phyloP scores from a whole-genome alignment of 2,113 vertebrate species.

The Sphaerodactylus townsendi region DNA sequence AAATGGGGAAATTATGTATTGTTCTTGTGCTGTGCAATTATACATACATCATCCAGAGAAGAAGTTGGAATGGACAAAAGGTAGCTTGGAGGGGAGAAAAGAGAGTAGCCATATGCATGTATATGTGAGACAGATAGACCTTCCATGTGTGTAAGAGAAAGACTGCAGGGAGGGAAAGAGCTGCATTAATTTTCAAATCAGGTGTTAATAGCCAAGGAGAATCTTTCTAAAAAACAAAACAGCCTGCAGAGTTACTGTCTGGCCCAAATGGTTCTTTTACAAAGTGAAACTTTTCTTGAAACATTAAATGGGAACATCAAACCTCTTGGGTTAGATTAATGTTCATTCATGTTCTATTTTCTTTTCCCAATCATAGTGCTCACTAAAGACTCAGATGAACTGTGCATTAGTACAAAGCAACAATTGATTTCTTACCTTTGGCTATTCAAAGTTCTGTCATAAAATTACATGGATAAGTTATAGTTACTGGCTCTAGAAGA shows the following conservation, averaged over 20 bases:
- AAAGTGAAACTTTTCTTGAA: not conserved
- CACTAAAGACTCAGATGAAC: not conserved
- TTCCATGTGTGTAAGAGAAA: not conserved
- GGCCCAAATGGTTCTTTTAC: not conserved
- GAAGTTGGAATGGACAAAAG: not conserved
- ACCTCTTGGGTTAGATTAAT: not conserved
- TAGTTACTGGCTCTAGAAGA: not conserved
- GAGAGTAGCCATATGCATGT: too few relatives aligned
- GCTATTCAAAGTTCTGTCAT: not conserved
- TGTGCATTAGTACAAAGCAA: not conserved
- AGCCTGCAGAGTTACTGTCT: not conserved
- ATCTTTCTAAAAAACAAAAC: not conserved
- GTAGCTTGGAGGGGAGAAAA: too few relatives aligned
- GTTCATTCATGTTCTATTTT: not conserved
- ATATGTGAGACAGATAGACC: not conserved
- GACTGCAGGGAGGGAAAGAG: not conserved
- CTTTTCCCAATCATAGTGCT: not conserved
- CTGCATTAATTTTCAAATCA: not conserved
- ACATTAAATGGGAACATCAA: not conserved
- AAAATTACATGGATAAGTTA: not conserved
- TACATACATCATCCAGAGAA: not conserved
- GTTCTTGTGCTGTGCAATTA: not conserved
- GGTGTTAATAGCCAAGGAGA: not conserved
- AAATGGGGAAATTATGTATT: constrained; percentile 29
- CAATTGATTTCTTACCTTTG: not conserved